phyloP scores from a whole-genome alignment of 2,797 vertebrate species.

The Eleutherodactylus coqui region DNA sequence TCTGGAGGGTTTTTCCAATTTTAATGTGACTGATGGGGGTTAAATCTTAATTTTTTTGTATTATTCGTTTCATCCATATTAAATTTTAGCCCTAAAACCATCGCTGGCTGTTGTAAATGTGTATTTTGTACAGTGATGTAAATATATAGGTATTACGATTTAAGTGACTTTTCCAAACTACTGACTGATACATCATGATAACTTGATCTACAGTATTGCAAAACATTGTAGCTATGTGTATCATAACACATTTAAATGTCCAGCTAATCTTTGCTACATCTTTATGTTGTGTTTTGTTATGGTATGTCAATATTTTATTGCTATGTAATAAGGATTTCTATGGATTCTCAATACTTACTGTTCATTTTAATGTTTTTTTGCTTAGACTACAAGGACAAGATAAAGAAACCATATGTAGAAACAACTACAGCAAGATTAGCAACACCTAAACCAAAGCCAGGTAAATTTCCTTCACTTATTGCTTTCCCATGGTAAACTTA shows the following conservation, averaged over 20 bases:
- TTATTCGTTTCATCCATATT: not conserved
- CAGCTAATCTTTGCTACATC: too few relatives aligned
- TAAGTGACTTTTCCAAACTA: not conserved
- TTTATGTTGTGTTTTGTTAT: not conserved
- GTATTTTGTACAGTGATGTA: not conserved
- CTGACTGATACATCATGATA: too few relatives aligned
- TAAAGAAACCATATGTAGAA: slow-evolving; percentile 70
- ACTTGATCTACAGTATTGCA: too few relatives aligned
- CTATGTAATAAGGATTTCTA: not conserved
- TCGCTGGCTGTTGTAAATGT: not conserved
- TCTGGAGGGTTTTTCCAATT: too few relatives aligned
- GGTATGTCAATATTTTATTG: not conserved
- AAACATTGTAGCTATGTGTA: too few relatives aligned
- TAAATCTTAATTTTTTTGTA: not conserved
- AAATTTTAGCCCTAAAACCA: not conserved
- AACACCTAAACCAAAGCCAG: slow-evolving; percentile 71
- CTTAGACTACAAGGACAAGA: slow-evolving; percentile 75
- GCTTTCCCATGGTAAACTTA: not conserved
- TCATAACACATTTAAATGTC: too few relatives aligned
- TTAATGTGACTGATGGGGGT: too few relatives aligned
- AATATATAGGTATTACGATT: not conserved
- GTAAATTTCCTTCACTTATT: slow-evolving; percentile 67
- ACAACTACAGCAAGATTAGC: slow-evolving; percentile 72
- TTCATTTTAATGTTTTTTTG: slow-evolving; percentile 65
- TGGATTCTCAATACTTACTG: not conserved